A percentile compares a stretch with the other conserved stretches of the same genome.
phyloP scores from a whole-genome alignment of 2,797 vertebrate species.

The Hippoglossus hippoglossus region DNA sequence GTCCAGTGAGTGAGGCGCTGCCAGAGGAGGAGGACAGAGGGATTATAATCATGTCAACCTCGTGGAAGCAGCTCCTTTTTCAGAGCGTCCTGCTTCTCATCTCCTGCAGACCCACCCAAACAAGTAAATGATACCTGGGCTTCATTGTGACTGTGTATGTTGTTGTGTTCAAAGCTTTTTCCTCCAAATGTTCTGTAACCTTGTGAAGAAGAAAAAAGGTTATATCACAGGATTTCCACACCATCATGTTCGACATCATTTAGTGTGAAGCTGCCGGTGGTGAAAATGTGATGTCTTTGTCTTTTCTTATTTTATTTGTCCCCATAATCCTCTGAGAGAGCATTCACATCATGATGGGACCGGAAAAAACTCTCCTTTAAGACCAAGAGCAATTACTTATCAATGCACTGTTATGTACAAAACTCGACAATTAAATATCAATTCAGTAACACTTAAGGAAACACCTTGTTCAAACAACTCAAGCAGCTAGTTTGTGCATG shows the following conservation, averaged over 20 bases:
- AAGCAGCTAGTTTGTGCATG: no score
- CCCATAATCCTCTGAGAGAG: background rate
- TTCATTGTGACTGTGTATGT: slow-evolving; percentile 31
- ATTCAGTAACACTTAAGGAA: no score
- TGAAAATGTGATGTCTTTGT: background rate
- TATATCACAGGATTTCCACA: background rate
- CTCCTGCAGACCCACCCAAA: slow-evolving; percentile 63
- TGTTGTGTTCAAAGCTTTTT: slow-evolving; percentile 12
- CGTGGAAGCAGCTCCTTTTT: slow-evolving; percentile 47
- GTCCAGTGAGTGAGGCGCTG: slow-evolving; percentile 18
- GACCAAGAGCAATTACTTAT: background rate
- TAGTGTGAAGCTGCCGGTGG: background rate
- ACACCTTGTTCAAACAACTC: no score
- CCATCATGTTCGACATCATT: background rate
- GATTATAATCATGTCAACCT: slow-evolving; percentile 61
- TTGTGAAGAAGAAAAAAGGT: slow-evolving; percentile 35
- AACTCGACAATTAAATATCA: no score
- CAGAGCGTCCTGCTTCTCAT: slow-evolving; percentile 70
- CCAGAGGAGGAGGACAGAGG: slow-evolving; percentile 40
- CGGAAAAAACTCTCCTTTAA: background rate
- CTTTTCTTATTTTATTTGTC: background rate
- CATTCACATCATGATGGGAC: background rate
- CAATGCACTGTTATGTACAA: no score
- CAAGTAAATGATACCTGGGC: slow-evolving; percentile 76
- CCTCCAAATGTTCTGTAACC: slow-evolving; percentile 49